Evolutionary conservation across 2,888 invertebrate genomes (phyloP), one percentile per base, ranked within the genome.

Genomic region (Embidobia sp.): DNA sequence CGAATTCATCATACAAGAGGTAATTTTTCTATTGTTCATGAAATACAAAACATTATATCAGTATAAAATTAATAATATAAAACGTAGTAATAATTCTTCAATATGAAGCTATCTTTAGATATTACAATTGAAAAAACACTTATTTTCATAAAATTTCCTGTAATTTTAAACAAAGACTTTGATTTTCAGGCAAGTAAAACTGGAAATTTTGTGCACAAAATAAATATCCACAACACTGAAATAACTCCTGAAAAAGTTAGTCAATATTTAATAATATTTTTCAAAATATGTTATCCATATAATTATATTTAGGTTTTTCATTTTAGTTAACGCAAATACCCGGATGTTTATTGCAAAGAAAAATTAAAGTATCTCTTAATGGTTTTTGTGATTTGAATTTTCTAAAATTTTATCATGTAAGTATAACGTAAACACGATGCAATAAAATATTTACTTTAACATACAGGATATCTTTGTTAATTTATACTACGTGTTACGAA

Each of bases 341-440:
- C 18, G 27, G 35, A 10, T 13, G 27, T 8, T 15, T 48, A 8
- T 55, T 53, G 15, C 40, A 22, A 10, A 33, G 13, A 27, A 53
- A 33, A 37, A 19, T 67, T 31, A 7, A 22, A 15, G 46, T 67
- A 11, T 67, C 67, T 0, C 37, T 67, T 1, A 29, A 29, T 10
- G 55, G 67, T 13, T 37, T 27, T 35, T 67, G 48, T n/a, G 11
- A 15, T 10, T 35, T 67, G 18, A 46, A 46, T 48, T 67, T 53
- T 48, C 4, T 40, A 13, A 67, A 55, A 55, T 67, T 67, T 55
- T 67, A 11, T 27, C 27, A 40, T 31, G 66, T 66, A 35, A 18
- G 57, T 44, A 26, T 16, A 42, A 18, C 8, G 37, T 37, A 18
- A 16, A 37, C n/a, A n/a, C n/a, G n/a, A n/a, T n/a, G n/a, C n/a